Evolutionary conservation across 2,113 vertebrate genomes (phyloP).

Genomic region (Hydrolagus affinis): DNA sequence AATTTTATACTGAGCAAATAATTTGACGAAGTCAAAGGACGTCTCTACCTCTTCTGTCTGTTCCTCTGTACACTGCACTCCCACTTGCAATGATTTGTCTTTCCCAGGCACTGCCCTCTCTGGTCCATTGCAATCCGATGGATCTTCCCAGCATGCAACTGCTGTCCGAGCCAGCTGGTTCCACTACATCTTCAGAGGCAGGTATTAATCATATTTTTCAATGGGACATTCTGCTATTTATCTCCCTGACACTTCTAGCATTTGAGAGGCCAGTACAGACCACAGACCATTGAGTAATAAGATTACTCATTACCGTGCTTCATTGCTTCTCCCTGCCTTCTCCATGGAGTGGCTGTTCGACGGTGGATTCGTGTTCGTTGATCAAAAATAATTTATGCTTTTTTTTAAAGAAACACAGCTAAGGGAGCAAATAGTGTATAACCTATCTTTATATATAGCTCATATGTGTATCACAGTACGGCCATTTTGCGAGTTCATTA

Average conservation of each 20-base stretch:
- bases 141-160: constrained; percentile 79
- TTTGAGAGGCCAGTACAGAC: constrained; percentile 85
- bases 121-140: constrained; percentile 75
- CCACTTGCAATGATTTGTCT: constrained; percentile 67
- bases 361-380: constrained; percentile 83
- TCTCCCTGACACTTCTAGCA: constrained; percentile 97
- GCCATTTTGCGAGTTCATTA: constrained; percentile 16
- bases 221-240: constrained; percentile 99
- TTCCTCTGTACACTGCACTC: constrained; percentile 44
- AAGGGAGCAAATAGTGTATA: constrained; percentile 12
- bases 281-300: constrained; percentile 99
- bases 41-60: constrained; percentile 46
- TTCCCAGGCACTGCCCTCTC: constrained; percentile 97
- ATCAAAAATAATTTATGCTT: constrained; percentile 90
- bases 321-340: constrained; percentile 98
- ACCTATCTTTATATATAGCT: neutral
- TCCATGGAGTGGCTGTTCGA: constrained; percentile 96
- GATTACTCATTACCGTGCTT: constrained; percentile 98
- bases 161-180: constrained; percentile 97
- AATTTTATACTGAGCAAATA: constrained; percentile 45
- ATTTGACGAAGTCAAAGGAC: constrained; percentile 33
- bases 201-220: constrained; percentile 99
- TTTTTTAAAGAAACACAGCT: constrained; percentile 41
- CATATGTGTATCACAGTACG: constrained; percentile 9
- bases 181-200: constrained; percentile 97